These are phyloP conservation scores for Temnothorax longispinosus DNA, from an alignment of 1,140 invertebrate genomes.

Conservation along the genomic window DNA sequence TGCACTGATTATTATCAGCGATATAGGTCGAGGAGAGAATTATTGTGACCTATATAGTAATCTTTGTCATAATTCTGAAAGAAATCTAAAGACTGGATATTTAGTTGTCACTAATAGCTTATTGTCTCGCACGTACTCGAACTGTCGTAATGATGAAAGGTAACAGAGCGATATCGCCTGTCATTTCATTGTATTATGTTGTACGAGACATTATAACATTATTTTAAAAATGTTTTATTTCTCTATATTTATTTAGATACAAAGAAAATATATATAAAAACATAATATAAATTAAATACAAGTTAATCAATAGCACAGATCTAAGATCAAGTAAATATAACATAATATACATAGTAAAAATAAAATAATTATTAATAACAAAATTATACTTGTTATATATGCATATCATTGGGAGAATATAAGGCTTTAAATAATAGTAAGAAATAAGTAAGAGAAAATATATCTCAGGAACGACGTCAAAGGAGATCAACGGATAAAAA, in stretches of 20 bases:
- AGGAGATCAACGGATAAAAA: slow-evolving; percentile 12
- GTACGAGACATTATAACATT: not conserved
- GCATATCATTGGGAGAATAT: not conserved
- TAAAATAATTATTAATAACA: not conserved
- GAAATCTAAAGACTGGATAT: not conserved
- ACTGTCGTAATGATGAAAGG: slow-evolving; percentile 16
- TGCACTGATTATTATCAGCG: not conserved
- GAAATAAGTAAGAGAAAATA: slow-evolving; percentile 2
- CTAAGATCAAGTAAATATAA: not conserved
- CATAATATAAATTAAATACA: not conserved
- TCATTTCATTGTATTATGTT: not conserved
- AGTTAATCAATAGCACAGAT: not conserved
- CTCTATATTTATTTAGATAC: not conserved
- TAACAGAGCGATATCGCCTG: not conserved
- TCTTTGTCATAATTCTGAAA: not conserved
- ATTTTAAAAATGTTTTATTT: slow-evolving; percentile 4
- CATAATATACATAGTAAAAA: not conserved
- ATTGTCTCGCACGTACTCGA: not conserved
- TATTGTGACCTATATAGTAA: not conserved
- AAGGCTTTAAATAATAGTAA: not conserved
- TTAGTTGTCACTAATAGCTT: not conserved
- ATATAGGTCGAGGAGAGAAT: slow-evolving; percentile 42
- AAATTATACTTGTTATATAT: not conserved
- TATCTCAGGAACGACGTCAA: not conserved
- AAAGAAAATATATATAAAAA: not conserved